These are phyloP conservation scores for Archocentrus centrarchus DNA, from an alignment of 2,113 vertebrate genomes.

Conservation along the genomic window DNA sequence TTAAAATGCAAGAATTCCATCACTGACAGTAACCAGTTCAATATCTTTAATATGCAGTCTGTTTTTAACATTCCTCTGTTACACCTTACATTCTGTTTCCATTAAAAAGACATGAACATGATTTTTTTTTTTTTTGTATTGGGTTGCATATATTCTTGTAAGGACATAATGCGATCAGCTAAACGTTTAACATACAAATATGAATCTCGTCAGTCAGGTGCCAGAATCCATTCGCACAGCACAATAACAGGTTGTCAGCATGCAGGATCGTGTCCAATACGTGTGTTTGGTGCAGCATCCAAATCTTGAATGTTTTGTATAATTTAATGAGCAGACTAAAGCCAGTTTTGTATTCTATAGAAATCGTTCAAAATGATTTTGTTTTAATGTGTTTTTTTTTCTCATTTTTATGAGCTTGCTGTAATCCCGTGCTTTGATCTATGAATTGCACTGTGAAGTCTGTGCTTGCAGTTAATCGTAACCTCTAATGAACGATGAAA, in stretches of 20 bases:
- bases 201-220: not conserved
- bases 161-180: not conserved
- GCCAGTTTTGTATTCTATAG: not conserved
- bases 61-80: not conserved
- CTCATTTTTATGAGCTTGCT: not conserved
- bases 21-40: not conserved
- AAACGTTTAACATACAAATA: not conserved
- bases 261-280: not conserved
- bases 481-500: conserved; percentile 42
- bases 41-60: not conserved
- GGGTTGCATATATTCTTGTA: not conserved
- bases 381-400: not conserved
- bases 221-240: too few relatives aligned
- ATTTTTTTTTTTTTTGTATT: not conserved
- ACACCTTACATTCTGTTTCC: not conserved
- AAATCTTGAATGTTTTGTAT: not conserved
- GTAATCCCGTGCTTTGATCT: conserved; percentile 36
- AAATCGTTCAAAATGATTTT: not conserved
- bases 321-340: not conserved
- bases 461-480: conserved; percentile 17
- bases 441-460: not conserved
- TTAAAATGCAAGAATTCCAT: not conserved
- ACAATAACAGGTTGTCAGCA: not conserved
- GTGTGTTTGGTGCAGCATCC: not conserved
- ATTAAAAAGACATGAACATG: not conserved